Evolutionary conservation across 2,113 vertebrate genomes (phyloP).

Genomic region (Nesogale talazaci): DNA sequence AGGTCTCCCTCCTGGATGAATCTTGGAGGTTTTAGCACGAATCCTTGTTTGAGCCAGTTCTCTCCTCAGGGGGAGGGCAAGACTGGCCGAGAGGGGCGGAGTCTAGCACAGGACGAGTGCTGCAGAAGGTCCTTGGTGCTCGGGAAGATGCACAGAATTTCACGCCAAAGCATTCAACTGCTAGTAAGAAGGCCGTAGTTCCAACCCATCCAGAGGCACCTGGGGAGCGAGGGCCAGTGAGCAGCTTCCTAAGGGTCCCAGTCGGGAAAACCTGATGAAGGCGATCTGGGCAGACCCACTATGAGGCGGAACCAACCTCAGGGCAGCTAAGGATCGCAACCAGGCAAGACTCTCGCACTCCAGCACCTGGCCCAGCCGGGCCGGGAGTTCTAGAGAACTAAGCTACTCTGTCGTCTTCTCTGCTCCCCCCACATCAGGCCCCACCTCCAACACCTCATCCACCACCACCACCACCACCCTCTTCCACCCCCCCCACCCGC

Average conservation of each 20-base stretch:
- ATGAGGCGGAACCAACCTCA: background rate
- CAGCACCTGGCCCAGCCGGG: background rate
- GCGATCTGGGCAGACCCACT: too few relatives aligned
- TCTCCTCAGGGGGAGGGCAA: too few relatives aligned
- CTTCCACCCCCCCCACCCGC: too few relatives aligned
- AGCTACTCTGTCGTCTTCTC: background rate
- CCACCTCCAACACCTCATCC: too few relatives aligned
- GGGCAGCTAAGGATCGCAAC: background rate
- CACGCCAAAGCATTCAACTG: background rate
- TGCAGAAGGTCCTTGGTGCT: background rate
- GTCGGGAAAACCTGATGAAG: background rate
- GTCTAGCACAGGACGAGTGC: background rate
- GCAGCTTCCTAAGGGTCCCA: background rate
- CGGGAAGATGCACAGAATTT: rapidly evolving
- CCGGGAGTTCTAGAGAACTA: background rate
- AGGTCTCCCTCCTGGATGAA: too few relatives aligned
- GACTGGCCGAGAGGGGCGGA: background rate
- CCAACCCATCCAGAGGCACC: background rate
- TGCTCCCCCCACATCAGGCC: background rate
- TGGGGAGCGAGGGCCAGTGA: background rate
- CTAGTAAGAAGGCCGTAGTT: background rate
- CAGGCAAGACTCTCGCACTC: background rate
- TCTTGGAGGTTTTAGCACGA: too few relatives aligned
- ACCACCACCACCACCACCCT: too few relatives aligned
- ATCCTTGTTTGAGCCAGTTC: too few relatives aligned